Base-by-base conservation (phyloP, 2,797 vertebrate genomes). In the Acanthurus leucopareius region DNA sequence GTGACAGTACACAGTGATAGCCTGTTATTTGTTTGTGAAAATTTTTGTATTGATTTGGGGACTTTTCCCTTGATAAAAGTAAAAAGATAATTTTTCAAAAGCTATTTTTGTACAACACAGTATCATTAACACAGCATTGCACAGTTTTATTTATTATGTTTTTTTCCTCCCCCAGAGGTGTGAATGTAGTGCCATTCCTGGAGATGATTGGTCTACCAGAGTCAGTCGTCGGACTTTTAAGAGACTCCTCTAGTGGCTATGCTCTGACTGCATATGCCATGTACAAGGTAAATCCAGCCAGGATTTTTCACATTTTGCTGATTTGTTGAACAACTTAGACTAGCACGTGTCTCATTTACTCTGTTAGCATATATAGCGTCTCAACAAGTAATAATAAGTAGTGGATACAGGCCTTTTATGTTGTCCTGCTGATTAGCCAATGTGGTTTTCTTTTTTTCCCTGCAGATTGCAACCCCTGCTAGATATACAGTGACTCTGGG, bases 251-350 rank as follows among this genome's bases (percentile, higher is more conserved):
- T 19, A 97, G 97, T 79, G 97, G 97, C 65, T 98, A 98, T 59
- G 97, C 97, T 10, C 92, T 99, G 75, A 99, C 98, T 38, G 97
- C 98, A 0, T 99, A 99, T 76, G 97, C 97, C 72, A 93, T 99
- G 95, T 99, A 97, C 88, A 99, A 99, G 97, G 98, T 99, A 95
- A 93, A 88, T 85, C 69, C 17, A n/a, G 38, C 11, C 22, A 67
- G 13, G 2, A 32, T n/a, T 2, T 58, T 22, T 10, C 16, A 3
- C 40, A 10, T 42, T 42, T 42, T 42, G 9, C 11, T 35, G 19
- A 9, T 38, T 60, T 19, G 17, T 49, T 45, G n/a, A 3, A 11
- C 28, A 22, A 5, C 49, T 42, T 19, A 3, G 49, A 47, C 28
- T 38, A 45, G 1, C 3, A 19, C 19, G 15, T 16, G 52, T 75